Percentiles rank a stretch among this genome's conserved stretches.
Evolutionary conservation across 2,797 vertebrate genomes (phyloP).

Genomic region (Lutjanus argentimaculatus): DNA sequence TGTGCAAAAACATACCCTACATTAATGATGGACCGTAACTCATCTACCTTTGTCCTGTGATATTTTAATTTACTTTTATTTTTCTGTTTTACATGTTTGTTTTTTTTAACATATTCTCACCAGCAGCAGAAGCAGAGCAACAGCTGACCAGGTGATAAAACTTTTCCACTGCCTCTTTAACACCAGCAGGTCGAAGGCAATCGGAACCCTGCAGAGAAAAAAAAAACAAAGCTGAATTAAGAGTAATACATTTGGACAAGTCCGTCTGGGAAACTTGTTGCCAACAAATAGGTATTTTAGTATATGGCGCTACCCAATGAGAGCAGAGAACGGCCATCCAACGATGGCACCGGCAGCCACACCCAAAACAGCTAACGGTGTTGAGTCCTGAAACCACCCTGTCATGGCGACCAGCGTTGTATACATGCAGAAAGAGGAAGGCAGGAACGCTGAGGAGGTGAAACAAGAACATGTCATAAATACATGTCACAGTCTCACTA

Average conservation of each 20-base stretch:
- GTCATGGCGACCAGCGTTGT: constrained; percentile 95
- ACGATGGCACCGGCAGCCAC: constrained; percentile 93
- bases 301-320: constrained; percentile 89
- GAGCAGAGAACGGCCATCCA: constrained; percentile 96
- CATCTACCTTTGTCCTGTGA: background rate
- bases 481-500: background rate
- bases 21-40: constrained; percentile 10
- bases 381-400: constrained; percentile 96
- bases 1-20: background rate
- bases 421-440: constrained; percentile 99
- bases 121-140: constrained; percentile 92
- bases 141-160: constrained; percentile 91
- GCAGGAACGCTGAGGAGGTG: constrained; percentile 91
- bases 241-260: background rate
- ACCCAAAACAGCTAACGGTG: constrained; percentile 91
- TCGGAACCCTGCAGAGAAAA: constrained; percentile 87
- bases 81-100: background rate
- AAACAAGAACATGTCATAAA: background rate
- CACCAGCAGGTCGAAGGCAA: constrained; percentile 94
- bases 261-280: background rate
- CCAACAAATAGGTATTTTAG: background rate
- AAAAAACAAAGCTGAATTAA: background rate
- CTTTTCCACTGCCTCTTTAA: constrained; percentile 92
- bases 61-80: background rate
- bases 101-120: constrained; percentile 76